Base-by-base conservation (phyloP, 2,113 vertebrate genomes). In the Ameiurus melas region DNA sequence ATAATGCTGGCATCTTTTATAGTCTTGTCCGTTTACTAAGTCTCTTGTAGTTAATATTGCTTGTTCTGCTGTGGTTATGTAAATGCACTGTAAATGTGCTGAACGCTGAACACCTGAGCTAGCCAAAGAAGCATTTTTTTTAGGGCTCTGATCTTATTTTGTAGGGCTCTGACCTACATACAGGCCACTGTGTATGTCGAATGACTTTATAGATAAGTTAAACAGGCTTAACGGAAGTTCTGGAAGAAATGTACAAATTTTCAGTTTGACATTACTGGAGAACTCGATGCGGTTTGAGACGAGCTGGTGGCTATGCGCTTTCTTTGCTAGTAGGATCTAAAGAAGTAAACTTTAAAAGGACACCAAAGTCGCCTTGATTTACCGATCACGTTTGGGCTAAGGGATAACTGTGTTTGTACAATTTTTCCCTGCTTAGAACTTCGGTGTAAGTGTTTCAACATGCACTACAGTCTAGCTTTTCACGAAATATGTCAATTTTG, bases 1-100 rank as follows among this genome's bases (percentile, higher is more conserved):
- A 60, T 77, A 82, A 85, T 85, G 81, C 87, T 86, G 71, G 80
- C 81, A n/a, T 84, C 14, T 68, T 66, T n/a, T 66, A 30, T 47
- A 53, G 27, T 68, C 64, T 14, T 57, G 33, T 82, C 7, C 3
- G 6, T 53, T 78, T 51, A 51, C 17, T 36, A 43, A 62, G 80
- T 83, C 57, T 62, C 4, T 39, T 25, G 57, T 12, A 62, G 2
- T 39, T 14, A 43, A 83, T 83, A 83, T 83, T 83, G 80, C 80
- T 83, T 83, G 79, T 83, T 81, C 57, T 83, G 57, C 20, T 83
- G 57, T 83, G 57, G 20, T 57, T 81, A 57, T 20, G 78, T 30
- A 39, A 60, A 36, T 20, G 39, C 73, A n/a, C 75, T 78, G 47
- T 77, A 47, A 47, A 47, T 51, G 53, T 36, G 53, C 30, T 87